Conservation (phyloP, 2,888 invertebrate genomes). For the Nyleta sp. region DNA sequence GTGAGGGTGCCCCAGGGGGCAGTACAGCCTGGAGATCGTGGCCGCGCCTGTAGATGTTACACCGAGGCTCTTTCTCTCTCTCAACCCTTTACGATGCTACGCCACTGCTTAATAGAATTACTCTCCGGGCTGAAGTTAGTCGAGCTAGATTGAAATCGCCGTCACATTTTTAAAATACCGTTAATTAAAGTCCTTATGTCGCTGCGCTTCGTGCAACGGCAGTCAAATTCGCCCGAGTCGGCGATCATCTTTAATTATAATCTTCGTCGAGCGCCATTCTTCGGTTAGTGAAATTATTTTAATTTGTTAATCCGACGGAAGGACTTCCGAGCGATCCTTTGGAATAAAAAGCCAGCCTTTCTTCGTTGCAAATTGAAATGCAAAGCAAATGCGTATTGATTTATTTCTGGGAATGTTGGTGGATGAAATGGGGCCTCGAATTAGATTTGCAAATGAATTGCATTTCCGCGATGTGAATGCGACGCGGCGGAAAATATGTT, state of each 20-base stretch:
- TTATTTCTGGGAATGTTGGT: too few relatives aligned
- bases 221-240: constrained; percentile 27
- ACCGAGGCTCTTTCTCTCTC: constrained; percentile 60
- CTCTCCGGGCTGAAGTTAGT: constrained; percentile 79
- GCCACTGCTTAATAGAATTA: constrained; percentile 82
- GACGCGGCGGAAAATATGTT: constrained; percentile 55
- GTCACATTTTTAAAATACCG: constrained; percentile 76
- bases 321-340: too few relatives aligned
- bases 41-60: constrained; percentile 67
- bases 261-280: constrained; percentile 5
- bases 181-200: constrained; percentile 63
- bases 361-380: too few relatives aligned
- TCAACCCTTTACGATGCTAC: constrained; percentile 82
- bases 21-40: constrained; percentile 75
- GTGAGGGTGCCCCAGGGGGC: constrained; percentile 82
- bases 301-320: too few relatives aligned
- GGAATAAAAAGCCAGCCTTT: too few relatives aligned
- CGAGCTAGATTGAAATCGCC: constrained; percentile 79
- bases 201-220: constrained; percentile 23
- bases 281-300: constrained; percentile 1
- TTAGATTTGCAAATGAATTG: constrained; percentile 23
- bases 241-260: constrained; percentile 39
- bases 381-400: too few relatives aligned
- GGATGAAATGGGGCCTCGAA: too few relatives aligned
- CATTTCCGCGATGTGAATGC: constrained; percentile 12